Evolutionary conservation across 2,113 vertebrate species (phyloP).

Genomic region (Alethe castanea): DNA sequence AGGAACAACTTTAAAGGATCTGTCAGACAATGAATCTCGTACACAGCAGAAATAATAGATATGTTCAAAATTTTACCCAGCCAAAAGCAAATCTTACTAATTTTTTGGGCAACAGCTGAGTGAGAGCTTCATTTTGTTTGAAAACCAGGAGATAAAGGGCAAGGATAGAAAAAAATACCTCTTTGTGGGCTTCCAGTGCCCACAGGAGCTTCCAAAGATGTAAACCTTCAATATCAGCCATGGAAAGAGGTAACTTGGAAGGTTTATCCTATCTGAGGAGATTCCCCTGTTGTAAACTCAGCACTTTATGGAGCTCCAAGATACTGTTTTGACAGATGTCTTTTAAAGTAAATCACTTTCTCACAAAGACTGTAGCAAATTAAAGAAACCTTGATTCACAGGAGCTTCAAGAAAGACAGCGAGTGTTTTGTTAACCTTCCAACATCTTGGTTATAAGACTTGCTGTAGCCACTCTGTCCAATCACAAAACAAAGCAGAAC

Average conservation of each 20-base stretch:
- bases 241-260: neutral
- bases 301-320: neutral
- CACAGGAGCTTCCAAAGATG: neutral
- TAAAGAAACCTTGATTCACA: neutral
- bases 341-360: neutral
- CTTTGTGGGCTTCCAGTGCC: neutral
- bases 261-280: neutral
- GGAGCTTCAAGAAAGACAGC: neutral
- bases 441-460: neutral
- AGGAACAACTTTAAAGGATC: neutral
- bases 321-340: neutral
- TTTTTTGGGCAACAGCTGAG: neutral
- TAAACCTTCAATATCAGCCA: neutral
- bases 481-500: slow-evolving; percentile 8
- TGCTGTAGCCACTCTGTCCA: neutral
- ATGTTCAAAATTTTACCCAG: neutral
- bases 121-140: neutral
- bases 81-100: neutral
- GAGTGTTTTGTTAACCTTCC: slow-evolving; percentile 32
- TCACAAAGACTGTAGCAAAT: neutral
- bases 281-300: neutral
- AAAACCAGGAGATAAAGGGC: neutral
- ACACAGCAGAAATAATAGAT: neutral
- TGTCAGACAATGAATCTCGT: neutral
- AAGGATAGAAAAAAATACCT: neutral